Evolutionary conservation across 2,113 vertebrate species (phyloP).

Genomic region (Neodon shergylaensis): DNA sequence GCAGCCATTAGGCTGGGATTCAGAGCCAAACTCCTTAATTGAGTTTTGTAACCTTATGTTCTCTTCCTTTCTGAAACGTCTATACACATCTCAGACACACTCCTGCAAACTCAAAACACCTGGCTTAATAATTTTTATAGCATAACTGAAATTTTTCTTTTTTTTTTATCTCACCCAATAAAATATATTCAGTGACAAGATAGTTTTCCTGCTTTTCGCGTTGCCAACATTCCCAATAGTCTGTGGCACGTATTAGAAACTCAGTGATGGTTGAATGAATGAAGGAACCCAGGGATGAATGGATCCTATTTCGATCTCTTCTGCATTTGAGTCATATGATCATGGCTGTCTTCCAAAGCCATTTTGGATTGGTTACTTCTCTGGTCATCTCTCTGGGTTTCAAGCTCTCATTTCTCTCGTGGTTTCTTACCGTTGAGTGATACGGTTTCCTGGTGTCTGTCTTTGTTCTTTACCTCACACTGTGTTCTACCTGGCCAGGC

Average conservation of each 20-base stretch:
- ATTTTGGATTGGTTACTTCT: background rate
- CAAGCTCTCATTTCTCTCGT: constrained; percentile 24
- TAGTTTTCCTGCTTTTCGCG: background rate
- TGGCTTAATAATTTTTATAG: background rate
- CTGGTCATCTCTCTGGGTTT: constrained; percentile 27
- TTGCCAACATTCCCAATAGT: background rate
- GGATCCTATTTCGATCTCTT: background rate
- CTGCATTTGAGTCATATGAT: background rate
- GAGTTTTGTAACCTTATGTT: background rate
- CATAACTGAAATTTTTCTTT: background rate
- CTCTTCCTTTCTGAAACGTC: background rate
- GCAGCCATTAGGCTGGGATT: background rate
- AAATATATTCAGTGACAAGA: constrained; percentile 34
- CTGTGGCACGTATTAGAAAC: background rate
- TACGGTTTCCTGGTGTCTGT: constrained; percentile 46
- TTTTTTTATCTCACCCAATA: background rate
- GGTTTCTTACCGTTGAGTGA: constrained; percentile 42
- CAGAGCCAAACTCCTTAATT: background rate
- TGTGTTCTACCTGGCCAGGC: constrained; percentile 1
- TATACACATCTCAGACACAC: background rate
- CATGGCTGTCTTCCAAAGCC: background rate
- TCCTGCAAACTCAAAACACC: background rate
- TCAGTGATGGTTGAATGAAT: background rate
- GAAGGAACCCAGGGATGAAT: background rate
- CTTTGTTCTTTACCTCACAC: background rate